Conservation (phyloP, 2,888 invertebrate species). For the Platynereis dumerilii region DNA sequence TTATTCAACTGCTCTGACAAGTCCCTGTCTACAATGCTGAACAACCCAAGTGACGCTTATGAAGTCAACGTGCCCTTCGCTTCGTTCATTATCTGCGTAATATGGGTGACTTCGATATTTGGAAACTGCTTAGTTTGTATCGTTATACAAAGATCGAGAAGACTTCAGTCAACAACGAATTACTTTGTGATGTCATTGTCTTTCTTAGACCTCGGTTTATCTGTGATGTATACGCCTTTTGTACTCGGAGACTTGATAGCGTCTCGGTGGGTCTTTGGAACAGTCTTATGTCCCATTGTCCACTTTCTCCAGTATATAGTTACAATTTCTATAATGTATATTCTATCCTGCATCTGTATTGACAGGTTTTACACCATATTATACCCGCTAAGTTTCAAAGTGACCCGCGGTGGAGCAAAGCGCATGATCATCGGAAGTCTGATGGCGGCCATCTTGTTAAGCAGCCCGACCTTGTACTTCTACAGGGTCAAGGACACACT, state of each 20-base stretch:
- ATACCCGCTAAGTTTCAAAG: conserved; percentile 60
- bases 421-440: conserved; percentile 49
- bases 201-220: conserved; percentile 45
- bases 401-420: conserved; percentile 55
- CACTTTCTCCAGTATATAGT: conserved; percentile 45
- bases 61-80: conserved; percentile 2
- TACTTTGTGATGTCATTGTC: conserved; percentile 58
- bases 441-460: conserved; percentile 40
- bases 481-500: conserved; percentile 35
- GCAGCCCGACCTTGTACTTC: conserved; percentile 48
- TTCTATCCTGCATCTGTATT: conserved; percentile 50
- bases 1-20: too few relatives aligned
- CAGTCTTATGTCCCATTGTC: conserved; percentile 48
- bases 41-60: not conserved
- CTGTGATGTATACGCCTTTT: conserved; percentile 46
- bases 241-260: conserved; percentile 41
- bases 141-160: conserved; percentile 57
- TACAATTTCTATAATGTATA: conserved; percentile 43
- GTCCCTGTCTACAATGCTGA: too few relatives aligned
- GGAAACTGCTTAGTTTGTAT: conserved; percentile 55
- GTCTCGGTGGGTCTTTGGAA: conserved; percentile 45
- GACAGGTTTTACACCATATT: conserved; percentile 61
- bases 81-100: conserved; percentile 20
- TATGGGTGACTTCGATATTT: conserved; percentile 32
- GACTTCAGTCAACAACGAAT: conserved; percentile 62